Base-by-base conservation (phyloP, 2,797 vertebrate genomes). In the Acipenser oxyrinchus region DNA sequence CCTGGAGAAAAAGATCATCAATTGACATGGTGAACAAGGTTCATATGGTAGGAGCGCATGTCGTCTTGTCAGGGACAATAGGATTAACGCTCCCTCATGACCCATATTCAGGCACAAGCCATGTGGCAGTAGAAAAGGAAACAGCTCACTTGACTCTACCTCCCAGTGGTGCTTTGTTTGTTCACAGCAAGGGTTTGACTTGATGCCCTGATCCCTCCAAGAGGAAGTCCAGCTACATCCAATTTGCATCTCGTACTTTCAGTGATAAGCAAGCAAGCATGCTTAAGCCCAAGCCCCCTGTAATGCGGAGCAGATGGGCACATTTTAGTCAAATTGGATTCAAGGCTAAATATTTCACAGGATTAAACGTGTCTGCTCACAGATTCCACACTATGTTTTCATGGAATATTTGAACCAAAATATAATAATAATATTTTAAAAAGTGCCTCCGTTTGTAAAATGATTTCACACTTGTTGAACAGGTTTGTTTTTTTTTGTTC, bases 51-150 rank as follows among this genome's bases (percentile, higher is more conserved):
- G 72, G 66, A 73, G 77, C 81, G 77, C 78, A 79, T 89, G 86
- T 87, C 78, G 74, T 79, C 85, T 87, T 75, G 73, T 76, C 71
- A 58, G 8, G 74, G 82, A 94, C 90, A 95, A 93, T 91, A 74
- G 86, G 73, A 82, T 82, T 89, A 92, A 84, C 86, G 86, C 79
- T 85, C 91, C 87, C 87, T 89, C 79, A 85, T 88, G 90, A 88
- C 93, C 89, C 81, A 84, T 83, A 80, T 86, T 86, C 80, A 91
- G 88, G 75, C 77, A 80, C 72, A 72, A 84, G 87, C 88, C 93
- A 93, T 94, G 91, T 94, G 91, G 89, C 84, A 82, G 84, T 83
- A 91, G 84, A 93, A 90, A 93, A 88, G 87, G 81, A 81, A 86
- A 83, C 78, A 81, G 79, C 75, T 80, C 79, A 84, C 79, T 78